These are phyloP conservation scores for Leucoma salicis DNA, from an alignment of 2,888 invertebrate genomes.

Conservation along the genomic window DNA sequence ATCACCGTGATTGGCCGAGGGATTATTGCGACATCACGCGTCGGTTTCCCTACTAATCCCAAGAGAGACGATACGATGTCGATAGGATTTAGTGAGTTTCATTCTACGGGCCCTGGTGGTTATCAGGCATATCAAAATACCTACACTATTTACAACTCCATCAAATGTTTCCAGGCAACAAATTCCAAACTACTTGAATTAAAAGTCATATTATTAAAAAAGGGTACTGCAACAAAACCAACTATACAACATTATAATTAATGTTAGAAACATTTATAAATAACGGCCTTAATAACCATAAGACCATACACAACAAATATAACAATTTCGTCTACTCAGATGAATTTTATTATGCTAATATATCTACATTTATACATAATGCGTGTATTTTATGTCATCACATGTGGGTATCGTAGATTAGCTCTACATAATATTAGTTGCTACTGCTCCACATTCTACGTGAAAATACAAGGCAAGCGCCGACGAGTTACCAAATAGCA, in stretches of 20 bases:
- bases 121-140: slow-evolving; percentile 5
- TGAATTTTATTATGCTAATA: slow-evolving; percentile 1
- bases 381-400: slow-evolving; percentile 1
- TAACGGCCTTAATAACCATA: slow-evolving; percentile 6
- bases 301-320: slow-evolving; percentile 1
- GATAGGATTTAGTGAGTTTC: too few species aligned
- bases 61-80: too few species aligned
- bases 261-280: slow-evolving; percentile 5
- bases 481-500: slow-evolving; percentile 52
- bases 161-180: slow-evolving; percentile 7
- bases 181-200: slow-evolving; percentile 2
- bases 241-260: slow-evolving; percentile 2
- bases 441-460: slow-evolving; percentile 23
- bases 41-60: too few species aligned
- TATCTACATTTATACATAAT: slow-evolving; percentile 8
- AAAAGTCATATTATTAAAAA: slow-evolving; percentile 1
- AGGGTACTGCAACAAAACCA: slow-evolving; percentile 6
- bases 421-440: slow-evolving; percentile 3
- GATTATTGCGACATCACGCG: too few species aligned
- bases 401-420: not conserved
- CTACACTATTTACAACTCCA: slow-evolving; percentile 16
- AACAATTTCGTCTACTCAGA: slow-evolving; percentile 5
- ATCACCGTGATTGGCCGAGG: too few species aligned
- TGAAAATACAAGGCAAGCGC: slow-evolving; percentile 36
- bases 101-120: too few species aligned